Percentiles rank a stretch among this genome's conserved stretches.
Conservation (phyloP, 2,888 invertebrate species). For the Chaitophorus viminalis region DNA sequence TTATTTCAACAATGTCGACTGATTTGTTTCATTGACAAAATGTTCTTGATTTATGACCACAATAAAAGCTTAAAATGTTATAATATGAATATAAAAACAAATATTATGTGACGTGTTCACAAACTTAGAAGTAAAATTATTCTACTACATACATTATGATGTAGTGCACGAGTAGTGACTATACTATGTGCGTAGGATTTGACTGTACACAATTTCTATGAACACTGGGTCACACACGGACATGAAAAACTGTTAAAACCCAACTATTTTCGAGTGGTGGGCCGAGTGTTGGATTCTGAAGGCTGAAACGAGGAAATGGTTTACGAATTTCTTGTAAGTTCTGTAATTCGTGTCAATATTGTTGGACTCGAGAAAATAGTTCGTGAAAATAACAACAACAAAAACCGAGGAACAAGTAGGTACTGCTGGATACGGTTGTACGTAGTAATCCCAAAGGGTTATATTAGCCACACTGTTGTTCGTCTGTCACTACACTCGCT, state of each 20-base stretch:
- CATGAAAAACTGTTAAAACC: not conserved
- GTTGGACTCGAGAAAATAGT: constrained; percentile 7
- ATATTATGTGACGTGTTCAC: too few relatives aligned
- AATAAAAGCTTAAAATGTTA: too few relatives aligned
- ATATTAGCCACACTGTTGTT: constrained; percentile 32
- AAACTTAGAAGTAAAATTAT: too few relatives aligned
- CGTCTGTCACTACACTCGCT: not conserved
- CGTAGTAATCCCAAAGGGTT: constrained; percentile 19
- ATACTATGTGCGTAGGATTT: too few relatives aligned
- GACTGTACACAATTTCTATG: not conserved
- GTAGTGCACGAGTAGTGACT: too few relatives aligned
- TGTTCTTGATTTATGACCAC: too few relatives aligned
- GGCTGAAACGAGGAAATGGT: not conserved
- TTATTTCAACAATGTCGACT: too few relatives aligned
- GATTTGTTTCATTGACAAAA: too few relatives aligned
- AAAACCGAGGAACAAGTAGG: not conserved
- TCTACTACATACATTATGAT: too few relatives aligned
- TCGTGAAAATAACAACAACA: not conserved
- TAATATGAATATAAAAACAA: too few relatives aligned
- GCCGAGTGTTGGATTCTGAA: not conserved
- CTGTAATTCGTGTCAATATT: constrained; percentile 20
- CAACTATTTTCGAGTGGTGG: not conserved
- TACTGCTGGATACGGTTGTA: not conserved
- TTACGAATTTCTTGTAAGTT: not conserved
- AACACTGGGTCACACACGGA: not conserved